Conservation (phyloP, 2,888 invertebrate species). For the Andrena fulva region DNA sequence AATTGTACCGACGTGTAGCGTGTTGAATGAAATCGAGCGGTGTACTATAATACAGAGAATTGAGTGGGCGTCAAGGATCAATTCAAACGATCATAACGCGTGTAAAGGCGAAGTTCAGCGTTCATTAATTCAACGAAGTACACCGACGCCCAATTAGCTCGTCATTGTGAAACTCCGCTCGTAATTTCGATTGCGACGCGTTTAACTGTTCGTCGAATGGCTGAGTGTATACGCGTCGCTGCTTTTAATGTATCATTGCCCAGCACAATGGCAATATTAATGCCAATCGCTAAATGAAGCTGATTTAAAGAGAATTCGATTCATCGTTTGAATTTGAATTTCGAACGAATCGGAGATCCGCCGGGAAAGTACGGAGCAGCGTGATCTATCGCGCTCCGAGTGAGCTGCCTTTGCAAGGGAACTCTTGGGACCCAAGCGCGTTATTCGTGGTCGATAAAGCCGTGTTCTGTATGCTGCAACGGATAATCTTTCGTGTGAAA, state of each 20-base stretch:
- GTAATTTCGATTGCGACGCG: neutral
- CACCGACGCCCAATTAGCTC: constrained; percentile 45
- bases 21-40: constrained; percentile 60
- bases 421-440: constrained; percentile 15
- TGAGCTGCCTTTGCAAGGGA: neutral
- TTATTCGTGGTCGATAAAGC: constrained; percentile 55
- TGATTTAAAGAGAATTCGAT: neutral
- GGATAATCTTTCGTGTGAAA: neutral
- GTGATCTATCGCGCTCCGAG: constrained; percentile 44
- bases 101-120: constrained; percentile 61
- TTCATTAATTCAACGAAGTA: constrained; percentile 58
- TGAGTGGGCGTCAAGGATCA: constrained; percentile 64
- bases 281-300: neutral
- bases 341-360: neutral
- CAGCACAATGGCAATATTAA: neutral
- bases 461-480: constrained; percentile 13
- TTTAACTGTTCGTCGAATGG: neutral
- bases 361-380: constrained; percentile 22
- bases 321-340: neutral
- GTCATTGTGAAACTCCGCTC: constrained; percentile 14
- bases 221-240: neutral
- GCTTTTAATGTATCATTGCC: neutral
- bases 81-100: constrained; percentile 54
- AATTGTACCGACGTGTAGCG: constrained; percentile 34
- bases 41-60: constrained; percentile 37